These are phyloP conservation scores for Mnemiopsis leidyi DNA, from an alignment of 37 sponge, comb jelly and placozoan species.

Conservation along the genomic window DNA sequence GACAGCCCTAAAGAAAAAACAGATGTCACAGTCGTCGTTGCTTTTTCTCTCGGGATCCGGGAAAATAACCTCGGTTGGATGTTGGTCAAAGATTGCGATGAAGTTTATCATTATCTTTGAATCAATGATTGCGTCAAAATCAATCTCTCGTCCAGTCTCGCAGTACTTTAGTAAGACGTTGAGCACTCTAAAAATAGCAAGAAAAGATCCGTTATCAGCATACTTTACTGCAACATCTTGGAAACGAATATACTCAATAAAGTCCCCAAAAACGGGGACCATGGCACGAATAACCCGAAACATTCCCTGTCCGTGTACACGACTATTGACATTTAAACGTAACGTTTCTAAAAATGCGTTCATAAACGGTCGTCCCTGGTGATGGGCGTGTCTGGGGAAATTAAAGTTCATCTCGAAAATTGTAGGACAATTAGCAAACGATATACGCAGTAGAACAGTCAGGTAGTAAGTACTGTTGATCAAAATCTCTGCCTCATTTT, in stretches of 20 bases:
- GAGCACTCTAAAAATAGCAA: neutral
- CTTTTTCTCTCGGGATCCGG: neutral
- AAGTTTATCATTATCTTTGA: neutral
- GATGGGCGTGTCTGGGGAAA: neutral
- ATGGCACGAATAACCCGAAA: neutral
- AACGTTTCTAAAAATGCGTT: neutral
- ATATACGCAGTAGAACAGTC: neutral
- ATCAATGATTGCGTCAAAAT: neutral
- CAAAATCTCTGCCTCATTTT: neutral
- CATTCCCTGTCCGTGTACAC: neutral
- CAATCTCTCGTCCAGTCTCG: neutral
- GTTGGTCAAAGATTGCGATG: neutral
- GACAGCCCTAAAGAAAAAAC: neutral
- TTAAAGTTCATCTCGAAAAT: neutral
- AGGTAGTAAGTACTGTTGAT: neutral
- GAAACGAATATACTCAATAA: neutral
- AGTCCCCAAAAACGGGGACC: neutral
- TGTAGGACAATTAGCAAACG: neutral
- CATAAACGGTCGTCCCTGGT: neutral
- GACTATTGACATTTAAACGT: neutral
- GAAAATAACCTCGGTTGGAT: neutral
- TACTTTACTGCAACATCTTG: neutral
- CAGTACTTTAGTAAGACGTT: neutral
- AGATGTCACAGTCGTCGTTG: neutral
- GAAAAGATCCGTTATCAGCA: neutral